Percentiles rank a stretch among this genome's conserved stretches.
Evolutionary conservation across 2,797 vertebrate genomes (phyloP).

Genomic region (Trematocara caparti): DNA sequence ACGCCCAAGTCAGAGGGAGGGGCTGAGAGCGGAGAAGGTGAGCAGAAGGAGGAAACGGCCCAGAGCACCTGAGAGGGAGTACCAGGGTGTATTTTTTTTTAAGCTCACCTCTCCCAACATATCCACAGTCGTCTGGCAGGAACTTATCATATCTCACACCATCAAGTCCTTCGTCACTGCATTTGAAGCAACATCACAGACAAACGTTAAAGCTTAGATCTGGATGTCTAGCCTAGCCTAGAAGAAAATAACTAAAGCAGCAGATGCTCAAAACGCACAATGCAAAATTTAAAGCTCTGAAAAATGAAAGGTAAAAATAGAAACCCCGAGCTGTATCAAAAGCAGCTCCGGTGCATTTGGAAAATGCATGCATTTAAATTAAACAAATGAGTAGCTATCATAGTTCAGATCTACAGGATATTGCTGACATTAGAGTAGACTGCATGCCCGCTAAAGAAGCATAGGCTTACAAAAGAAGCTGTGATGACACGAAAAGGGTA

Average conservation of each 20-base stretch:
- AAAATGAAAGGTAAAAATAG: slow-evolving; percentile 16
- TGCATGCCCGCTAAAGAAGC: slow-evolving; percentile 52
- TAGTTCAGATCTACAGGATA: slow-evolving; percentile 16
- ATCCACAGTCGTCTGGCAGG: slow-evolving; percentile 9
- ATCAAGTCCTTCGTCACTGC: slow-evolving; percentile 4
- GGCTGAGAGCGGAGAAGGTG: slow-evolving; percentile 13
- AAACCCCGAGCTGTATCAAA: background rate
- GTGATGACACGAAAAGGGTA: background rate
- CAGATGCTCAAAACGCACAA: slow-evolving; percentile 19
- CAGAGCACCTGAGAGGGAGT: slow-evolving; percentile 57
- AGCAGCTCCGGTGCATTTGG: slow-evolving; percentile 16
- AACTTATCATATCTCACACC: background rate
- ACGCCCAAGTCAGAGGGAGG: slow-evolving; percentile 26
- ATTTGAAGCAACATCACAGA: slow-evolving; percentile 14
- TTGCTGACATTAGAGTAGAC: slow-evolving; percentile 41
- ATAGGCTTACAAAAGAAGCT: slow-evolving; percentile 7
- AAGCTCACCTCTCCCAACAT: background rate
- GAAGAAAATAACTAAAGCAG: background rate
- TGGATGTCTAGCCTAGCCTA: slow-evolving; percentile 6
- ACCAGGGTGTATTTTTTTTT: background rate
- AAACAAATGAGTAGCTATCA: slow-evolving; percentile 34
- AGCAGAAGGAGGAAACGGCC: slow-evolving; percentile 22
- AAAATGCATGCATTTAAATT: slow-evolving; percentile 70
- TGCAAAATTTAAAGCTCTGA: background rate
- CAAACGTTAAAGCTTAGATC: slow-evolving; percentile 11